These are phyloP conservation scores for Strongylocentrotus purpuratus DNA, from an alignment of 35 echinoderm and acorn worm genomes.

Conservation along the genomic window DNA sequence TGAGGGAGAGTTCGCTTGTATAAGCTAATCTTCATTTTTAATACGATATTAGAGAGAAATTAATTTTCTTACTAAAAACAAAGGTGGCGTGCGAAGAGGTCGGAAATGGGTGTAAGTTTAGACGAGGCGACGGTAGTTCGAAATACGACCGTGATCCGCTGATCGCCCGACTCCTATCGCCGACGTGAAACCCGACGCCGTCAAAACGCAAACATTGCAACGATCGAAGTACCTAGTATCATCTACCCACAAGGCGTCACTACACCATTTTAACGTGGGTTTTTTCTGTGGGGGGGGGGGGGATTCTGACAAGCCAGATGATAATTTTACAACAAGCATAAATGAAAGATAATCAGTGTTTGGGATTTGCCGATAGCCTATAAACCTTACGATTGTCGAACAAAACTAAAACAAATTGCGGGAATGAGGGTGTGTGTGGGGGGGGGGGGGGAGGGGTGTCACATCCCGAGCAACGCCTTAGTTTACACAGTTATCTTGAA, in stretches of 20 bases:
- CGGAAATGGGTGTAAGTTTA: neutral
- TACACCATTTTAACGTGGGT: too few species aligned
- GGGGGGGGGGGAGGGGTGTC: too few species aligned
- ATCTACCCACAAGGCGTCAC: neutral
- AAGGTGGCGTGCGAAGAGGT: conserved; percentile 12
- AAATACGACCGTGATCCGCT: conserved; percentile 2
- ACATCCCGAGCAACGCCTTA: too few species aligned
- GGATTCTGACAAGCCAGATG: too few species aligned
- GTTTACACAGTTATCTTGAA: too few species aligned
- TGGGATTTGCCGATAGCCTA: too few species aligned
- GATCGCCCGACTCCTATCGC: neutral
- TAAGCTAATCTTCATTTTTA: neutral
- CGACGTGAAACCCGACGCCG: conserved; percentile 1
- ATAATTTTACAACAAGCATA: too few species aligned
- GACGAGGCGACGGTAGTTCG: neutral
- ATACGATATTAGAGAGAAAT: neutral
- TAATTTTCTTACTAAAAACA: neutral
- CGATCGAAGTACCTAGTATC: neutral
- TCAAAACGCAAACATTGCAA: conserved; percentile 21
- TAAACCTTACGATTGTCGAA: too few species aligned
- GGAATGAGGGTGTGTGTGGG: too few species aligned
- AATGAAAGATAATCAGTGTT: too few species aligned
- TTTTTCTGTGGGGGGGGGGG: too few species aligned
- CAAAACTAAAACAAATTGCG: too few species aligned
- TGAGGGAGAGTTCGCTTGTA: neutral